Percentiles rank a stretch among this genome's conserved stretches.
Evolutionary conservation across 2,797 vertebrate genomes (phyloP).

Genomic region (Syndactyla subalaris): DNA sequence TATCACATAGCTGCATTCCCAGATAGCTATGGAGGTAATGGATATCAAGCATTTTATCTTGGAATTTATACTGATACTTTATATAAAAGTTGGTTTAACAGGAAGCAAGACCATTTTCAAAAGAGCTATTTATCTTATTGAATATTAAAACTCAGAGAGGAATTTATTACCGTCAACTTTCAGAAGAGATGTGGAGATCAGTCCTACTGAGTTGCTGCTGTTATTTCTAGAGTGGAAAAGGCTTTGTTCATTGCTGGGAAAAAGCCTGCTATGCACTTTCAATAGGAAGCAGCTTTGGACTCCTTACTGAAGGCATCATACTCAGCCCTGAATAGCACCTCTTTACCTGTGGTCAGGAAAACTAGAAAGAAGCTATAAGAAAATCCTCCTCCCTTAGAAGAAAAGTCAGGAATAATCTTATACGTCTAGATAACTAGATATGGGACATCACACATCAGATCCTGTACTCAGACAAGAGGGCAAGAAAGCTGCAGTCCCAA

Average conservation of each 20-base stretch:
- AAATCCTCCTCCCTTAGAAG: not conserved
- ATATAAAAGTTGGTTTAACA: not conserved
- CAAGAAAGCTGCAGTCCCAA: not conserved
- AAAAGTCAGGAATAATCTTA: not conserved
- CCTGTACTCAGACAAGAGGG: not conserved
- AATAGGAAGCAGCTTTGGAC: not conserved
- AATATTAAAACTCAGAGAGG: not conserved
- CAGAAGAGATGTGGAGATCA: not conserved
- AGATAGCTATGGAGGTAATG: not conserved
- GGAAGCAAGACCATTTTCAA: not conserved
- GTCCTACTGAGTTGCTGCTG: not conserved
- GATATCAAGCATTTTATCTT: not conserved
- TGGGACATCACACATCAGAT: not conserved
- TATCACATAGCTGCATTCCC: not conserved
- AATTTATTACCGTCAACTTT: not conserved
- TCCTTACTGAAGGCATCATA: not conserved
- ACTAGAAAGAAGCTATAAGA: not conserved
- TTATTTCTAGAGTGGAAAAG: not conserved
- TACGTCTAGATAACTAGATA: not conserved
- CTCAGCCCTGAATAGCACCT: not conserved
- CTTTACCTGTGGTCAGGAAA: not conserved
- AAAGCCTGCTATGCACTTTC: not conserved
- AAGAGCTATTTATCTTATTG: not conserved
- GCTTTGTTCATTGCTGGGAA: not conserved
- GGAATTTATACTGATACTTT: not conserved